Evolutionary conservation across 2,888 invertebrate genomes (phyloP), one percentile per base, ranked within the genome.

Genomic region (Rugalucina vietnamica): DNA sequence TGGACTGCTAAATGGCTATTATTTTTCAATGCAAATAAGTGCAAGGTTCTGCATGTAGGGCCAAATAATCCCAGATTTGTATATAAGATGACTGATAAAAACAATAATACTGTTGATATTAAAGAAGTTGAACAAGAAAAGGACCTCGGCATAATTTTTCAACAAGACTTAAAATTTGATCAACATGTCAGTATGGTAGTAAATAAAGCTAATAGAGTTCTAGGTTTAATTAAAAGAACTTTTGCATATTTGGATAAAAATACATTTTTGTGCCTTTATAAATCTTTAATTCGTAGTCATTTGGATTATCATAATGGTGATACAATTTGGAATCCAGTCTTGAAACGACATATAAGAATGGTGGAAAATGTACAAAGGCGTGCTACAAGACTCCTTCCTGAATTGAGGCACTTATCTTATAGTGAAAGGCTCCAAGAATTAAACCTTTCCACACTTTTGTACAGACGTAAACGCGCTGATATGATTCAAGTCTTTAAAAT

Each of bases 271-370:
- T 43, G 3, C 8, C 37, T 84, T 14, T 76, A 80, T 34, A 84
- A 75, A 77, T 80, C 84, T 3, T 43, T 80, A 1, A 37, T 84
- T 1, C 32, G 84, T 37, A 74, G 76, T 0, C 73, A 79, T 34
- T 29, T 77, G 18, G 80, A 84, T 50, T 84, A 80, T 69, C n/a
- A n/a, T n/a, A n/a, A n/a, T n/a, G 79, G 57, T n/a, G 57, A 70
- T 10, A 37, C 57, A 37, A 43, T 76, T 18, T 80, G 80, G 76
- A 43, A 27, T 4, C 83, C 83, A 34, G 43, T 43, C 34, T 24
- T 72, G n/a, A 76, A 76, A 32, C 76, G 76, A 21, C 34, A 80
- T 50, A n/a, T 14, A 3, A 76, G 12, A 34, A 49, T 73, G 10
- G 73, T 76, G 21, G 79, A 83, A 57, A 76, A 79, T 54, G 75